These are phyloP conservation scores for Sisyra nigra DNA, from an alignment of 2,888 invertebrate genomes.

Conservation along the genomic window DNA sequence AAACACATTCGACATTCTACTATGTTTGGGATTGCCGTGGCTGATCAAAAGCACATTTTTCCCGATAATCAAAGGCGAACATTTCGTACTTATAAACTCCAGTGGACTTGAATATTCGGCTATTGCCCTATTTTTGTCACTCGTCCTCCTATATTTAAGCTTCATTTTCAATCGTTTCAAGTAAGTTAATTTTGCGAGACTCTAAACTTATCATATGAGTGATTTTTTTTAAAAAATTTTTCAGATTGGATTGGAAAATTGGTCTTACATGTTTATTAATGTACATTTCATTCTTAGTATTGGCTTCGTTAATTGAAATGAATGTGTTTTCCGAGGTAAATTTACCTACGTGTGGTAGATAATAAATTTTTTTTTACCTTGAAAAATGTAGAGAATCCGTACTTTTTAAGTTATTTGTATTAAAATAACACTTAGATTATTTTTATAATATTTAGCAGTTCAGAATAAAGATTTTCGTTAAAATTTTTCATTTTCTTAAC, in stretches of 20 bases:
- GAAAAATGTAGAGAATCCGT: too few relatives aligned
- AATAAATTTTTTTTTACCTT: background rate
- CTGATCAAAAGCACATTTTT: conserved; percentile 48
- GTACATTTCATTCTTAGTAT: conserved; percentile 46
- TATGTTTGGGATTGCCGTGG: conserved; percentile 68
- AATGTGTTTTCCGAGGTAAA: conserved; percentile 63
- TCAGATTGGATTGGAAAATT: conserved; percentile 47
- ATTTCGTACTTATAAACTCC: conserved; percentile 56
- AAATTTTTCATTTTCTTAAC: too few relatives aligned
- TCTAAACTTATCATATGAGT: background rate
- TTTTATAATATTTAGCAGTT: too few relatives aligned
- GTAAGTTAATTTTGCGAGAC: too few relatives aligned
- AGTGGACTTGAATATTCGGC: conserved; percentile 61
- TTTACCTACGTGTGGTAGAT: conserved; percentile 47
- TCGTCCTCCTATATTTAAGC: conserved; percentile 48
- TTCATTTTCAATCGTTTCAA: conserved; percentile 49
- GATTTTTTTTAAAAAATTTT: conserved; percentile 11
- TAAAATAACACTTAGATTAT: too few relatives aligned
- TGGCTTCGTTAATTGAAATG: conserved; percentile 59
- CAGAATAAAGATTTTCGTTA: too few relatives aligned
- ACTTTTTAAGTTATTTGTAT: too few relatives aligned
- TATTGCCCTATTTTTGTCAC: conserved; percentile 53
- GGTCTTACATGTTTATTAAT: conserved; percentile 48
- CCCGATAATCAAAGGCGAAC: conserved; percentile 36
- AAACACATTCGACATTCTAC: conserved; percentile 64